Base-by-base conservation (phyloP, 2,113 vertebrate genomes). In the Uria lomvia region DNA sequence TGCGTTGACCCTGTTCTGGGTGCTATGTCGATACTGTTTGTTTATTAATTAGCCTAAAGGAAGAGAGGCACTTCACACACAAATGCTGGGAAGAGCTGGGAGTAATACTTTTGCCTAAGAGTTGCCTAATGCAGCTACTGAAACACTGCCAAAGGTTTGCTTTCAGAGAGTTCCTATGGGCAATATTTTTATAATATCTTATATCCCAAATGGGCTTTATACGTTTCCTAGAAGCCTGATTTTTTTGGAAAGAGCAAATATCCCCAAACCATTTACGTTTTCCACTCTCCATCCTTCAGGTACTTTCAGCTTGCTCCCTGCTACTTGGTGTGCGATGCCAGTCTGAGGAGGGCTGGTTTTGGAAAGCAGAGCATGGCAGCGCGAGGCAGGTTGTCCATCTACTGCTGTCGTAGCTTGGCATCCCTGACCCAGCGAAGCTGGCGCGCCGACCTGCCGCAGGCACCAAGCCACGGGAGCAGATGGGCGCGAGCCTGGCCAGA, bases 381-480 rank as follows among this genome's bases (percentile, higher is more conserved):
- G 2, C 1, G 2, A 89, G 91, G 86, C 86, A 93, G 91, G 96
- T 79, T 96, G 97, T 97, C 94, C 86, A 92, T 95, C 83, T 74
- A 88, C 17, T 42, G 86, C 95, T 95, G 92, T 94, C 88, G 18
- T 8, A 43, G 27, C 67, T 96, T 94, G 95, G 93, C 95, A 96
- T 58, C 63, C 36, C 74, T 89, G 97, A 94, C 96, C 96, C 67
- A 47, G 66, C 3, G 83, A 95, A 86, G 94, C 65, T 97, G 97
- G 97, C 95, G 93, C 14, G 2, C 21, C 4, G 23, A 71, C 95
- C 94, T 86, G 80, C 71, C 14, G 1, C 53, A 1, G 97, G 97
- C 97, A 97, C 60, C 4, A 38, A n/a, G 96, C 97, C 97, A 98
- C 66, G 17, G 7, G 5, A 72, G 95, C 97, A 98, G 97, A 98